Base-by-base conservation (phyloP, 2,888 invertebrate species). In the Dicranocentrus wangi region DNA sequence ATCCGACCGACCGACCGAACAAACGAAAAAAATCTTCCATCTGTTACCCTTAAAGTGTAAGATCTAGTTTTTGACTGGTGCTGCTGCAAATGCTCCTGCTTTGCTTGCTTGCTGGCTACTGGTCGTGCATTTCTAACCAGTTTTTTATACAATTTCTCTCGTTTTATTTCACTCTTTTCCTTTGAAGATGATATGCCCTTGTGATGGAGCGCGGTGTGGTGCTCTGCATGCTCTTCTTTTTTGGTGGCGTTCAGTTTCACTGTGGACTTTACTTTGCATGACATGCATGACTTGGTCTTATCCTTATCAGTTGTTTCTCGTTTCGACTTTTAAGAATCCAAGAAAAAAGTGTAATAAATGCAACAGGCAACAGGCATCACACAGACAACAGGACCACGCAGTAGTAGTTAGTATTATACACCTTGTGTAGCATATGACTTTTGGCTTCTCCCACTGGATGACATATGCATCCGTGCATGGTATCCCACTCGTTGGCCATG, bases 71-170 rank as follows among this genome's bases (percentile, higher is more conserved):
- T 85, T 85, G 82, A 78, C 80, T 81, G 32, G 17, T 19, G 28
- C 55, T 69, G 27, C 53, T 70, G 76, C 81, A 77, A 83, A 79
- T 78, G 73, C 61, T 23, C 21, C 39, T 51, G n/a, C 68, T 51
- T 27, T 53, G 17, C 28, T 21, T 53, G 23, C 63, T 32, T 17
- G 53, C n/a, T 43, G n/a, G 85, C 85, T 85, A 85, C 86, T 86
- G 84, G 86, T 85, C 82, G 82, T 85, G 84, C 82, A 84, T 84
- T 84, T 84, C 76, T 84, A 85, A 86, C 85, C 83, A 83, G 86
- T 85, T 86, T 84, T 85, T 85, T 85, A 75, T 61, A 17, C 47
- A 47, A 3, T n/a, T 47, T 47, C 25, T 15, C 42, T 17, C 66
- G 70, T 55, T 70, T 73, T 75, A 80, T 82, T 61, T 61, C 71